phyloP scores from a whole-genome alignment of 2,113 vertebrate species.

The Ariopsis seemanni region DNA sequence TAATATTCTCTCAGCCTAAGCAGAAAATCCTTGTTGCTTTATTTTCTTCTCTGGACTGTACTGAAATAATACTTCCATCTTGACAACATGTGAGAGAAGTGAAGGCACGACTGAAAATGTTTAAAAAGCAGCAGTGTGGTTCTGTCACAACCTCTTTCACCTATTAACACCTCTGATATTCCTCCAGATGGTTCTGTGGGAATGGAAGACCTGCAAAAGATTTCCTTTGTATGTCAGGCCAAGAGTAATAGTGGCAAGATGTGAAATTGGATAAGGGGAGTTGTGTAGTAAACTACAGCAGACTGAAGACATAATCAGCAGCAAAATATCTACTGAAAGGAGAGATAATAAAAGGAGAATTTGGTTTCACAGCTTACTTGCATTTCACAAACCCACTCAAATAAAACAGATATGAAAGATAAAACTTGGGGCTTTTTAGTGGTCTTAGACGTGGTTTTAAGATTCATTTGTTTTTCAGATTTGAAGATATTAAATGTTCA shows the following conservation, averaged over 20 bases:
- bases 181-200: conserved; percentile 41
- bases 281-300: conserved; percentile 16
- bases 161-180: conserved; percentile 53
- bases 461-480: conserved; percentile 8
- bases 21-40: neutral
- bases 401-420: neutral
- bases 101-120: conserved; percentile 54
- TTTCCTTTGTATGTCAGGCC: conserved; percentile 35
- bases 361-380: conserved; percentile 21
- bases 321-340: conserved; percentile 18
- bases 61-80: conserved; percentile 53
- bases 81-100: conserved; percentile 52
- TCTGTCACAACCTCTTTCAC: conserved; percentile 57
- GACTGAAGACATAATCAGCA: conserved; percentile 17
- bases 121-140: conserved; percentile 66
- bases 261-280: conserved; percentile 21
- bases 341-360: conserved; percentile 20
- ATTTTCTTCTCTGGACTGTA: neutral
- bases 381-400: neutral
- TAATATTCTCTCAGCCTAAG: neutral
- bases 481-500: neutral
- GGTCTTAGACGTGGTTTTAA: neutral
- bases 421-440: neutral
- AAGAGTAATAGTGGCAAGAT: conserved; percentile 18
- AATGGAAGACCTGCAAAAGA: conserved; percentile 17